Evolutionary conservation across 2,888 invertebrate species (phyloP).

Genomic region (Cotesia congregata): DNA sequence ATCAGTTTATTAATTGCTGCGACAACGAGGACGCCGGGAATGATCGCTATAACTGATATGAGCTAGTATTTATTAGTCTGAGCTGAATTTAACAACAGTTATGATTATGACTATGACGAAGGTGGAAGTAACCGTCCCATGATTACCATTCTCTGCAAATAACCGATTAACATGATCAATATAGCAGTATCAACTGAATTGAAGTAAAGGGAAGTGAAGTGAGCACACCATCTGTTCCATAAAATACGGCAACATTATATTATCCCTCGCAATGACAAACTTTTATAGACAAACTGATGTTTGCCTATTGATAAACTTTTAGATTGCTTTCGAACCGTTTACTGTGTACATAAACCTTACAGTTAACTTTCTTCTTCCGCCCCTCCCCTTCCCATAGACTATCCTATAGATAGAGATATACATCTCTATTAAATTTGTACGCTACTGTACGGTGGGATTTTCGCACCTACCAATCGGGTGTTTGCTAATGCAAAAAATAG

Average conservation of each 20-base stretch:
- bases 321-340: slow-evolving; percentile 31
- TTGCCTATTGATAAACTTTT: slow-evolving; percentile 43
- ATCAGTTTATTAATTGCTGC: too few species aligned
- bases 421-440: background rate
- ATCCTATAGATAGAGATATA: background rate
- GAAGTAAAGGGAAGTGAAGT: slow-evolving; percentile 12
- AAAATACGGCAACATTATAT: slow-evolving; percentile 25
- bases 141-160: background rate
- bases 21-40: too few species aligned
- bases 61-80: background rate
- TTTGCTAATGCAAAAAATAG: background rate
- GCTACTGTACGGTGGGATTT: background rate
- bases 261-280: slow-evolving; percentile 28
- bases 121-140: background rate
- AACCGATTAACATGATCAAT: background rate
- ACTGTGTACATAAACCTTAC: slow-evolving; percentile 9
- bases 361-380: slow-evolving; percentile 6
- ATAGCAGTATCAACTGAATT: background rate
- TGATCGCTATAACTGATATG: too few species aligned
- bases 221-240: slow-evolving; percentile 39
- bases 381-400: background rate
- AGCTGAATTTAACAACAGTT: background rate
- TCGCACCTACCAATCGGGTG: background rate
- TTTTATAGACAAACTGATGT: slow-evolving; percentile 39
- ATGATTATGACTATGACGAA: background rate